A percentile compares a stretch with the other conserved stretches of the same genome.
These are phyloP conservation scores for Motacilla tschutschensis DNA, from an alignment of 2,113 vertebrate species.

Conservation along the genomic window DNA sequence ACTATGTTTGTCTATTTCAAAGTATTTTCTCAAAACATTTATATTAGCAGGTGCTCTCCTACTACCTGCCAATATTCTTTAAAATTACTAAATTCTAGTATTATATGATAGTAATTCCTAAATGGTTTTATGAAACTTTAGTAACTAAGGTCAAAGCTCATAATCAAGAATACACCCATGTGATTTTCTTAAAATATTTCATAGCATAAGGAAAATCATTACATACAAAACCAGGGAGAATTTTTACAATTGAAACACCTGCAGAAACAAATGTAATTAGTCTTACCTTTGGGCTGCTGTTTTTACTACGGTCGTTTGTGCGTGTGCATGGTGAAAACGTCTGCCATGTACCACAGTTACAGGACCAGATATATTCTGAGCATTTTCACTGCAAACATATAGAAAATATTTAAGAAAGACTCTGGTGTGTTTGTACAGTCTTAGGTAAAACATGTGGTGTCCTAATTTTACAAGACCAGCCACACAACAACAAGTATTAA, in stretches of 20 bases:
- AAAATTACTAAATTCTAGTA: not conserved
- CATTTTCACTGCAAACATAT: conserved; percentile 75
- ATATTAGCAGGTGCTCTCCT: not conserved
- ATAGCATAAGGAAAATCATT: not conserved
- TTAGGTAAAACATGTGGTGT: not conserved
- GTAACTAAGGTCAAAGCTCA: not conserved
- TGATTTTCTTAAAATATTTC: not conserved
- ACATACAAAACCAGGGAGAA: not conserved
- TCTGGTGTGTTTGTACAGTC: not conserved
- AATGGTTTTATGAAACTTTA: not conserved
- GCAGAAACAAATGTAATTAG: not conserved
- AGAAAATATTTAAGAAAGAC: not conserved
- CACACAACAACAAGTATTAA: not conserved
- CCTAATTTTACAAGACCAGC: not conserved
- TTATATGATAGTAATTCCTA: not conserved
- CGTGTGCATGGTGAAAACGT: conserved; percentile 86
- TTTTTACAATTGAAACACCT: not conserved
- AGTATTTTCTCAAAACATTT: not conserved
- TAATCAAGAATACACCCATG: not conserved
- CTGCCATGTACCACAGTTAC: conserved; percentile 86
- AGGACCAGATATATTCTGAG: conserved; percentile 75
- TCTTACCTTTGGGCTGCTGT: conserved; percentile 89
- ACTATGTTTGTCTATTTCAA: not conserved
- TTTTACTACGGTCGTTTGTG: conserved; percentile 72
- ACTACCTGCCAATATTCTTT: not conserved